Conservation (phyloP, 2,888 invertebrate genomes). For the Caenorhabditis afra region DNA sequence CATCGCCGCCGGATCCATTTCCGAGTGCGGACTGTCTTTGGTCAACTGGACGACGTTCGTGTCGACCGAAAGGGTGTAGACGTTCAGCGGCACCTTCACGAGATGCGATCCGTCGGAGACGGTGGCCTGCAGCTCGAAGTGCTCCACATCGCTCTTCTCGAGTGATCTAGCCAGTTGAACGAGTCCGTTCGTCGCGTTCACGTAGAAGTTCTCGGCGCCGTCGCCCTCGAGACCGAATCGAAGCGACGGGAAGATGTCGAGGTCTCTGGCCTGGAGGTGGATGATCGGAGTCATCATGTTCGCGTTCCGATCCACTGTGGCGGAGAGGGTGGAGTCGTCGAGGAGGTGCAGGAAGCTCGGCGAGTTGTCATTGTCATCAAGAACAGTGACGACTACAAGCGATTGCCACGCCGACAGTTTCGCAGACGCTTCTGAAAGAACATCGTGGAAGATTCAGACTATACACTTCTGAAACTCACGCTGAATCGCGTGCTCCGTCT, state of each 20-base stretch:
- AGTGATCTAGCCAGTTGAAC: slow-evolving; percentile 64
- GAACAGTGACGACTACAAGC: slow-evolving; percentile 73
- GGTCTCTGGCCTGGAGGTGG: slow-evolving; percentile 70
- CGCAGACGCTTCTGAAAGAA: slow-evolving; percentile 69
- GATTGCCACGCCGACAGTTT: slow-evolving; percentile 73
- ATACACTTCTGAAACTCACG: slow-evolving; percentile 65
- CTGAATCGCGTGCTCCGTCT: slow-evolving; percentile 63
- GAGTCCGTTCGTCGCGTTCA: slow-evolving; percentile 71
- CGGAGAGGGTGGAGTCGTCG: slow-evolving; percentile 66
- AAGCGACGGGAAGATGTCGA: slow-evolving; percentile 64
- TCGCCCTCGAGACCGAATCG: slow-evolving; percentile 59
- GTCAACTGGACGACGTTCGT: slow-evolving; percentile 74
- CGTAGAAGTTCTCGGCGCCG: slow-evolving; percentile 63
- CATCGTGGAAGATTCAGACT: no score
- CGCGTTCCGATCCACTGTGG: slow-evolving; percentile 73
- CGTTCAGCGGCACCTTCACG: slow-evolving; percentile 67
- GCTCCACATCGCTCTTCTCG: slow-evolving; percentile 45
- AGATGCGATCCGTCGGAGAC: slow-evolving; percentile 71
- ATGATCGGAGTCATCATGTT: slow-evolving; percentile 63
- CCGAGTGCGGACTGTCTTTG: slow-evolving; percentile 60
- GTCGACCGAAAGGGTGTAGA: slow-evolving; percentile 73
- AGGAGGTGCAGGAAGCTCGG: slow-evolving; percentile 71
- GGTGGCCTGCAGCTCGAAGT: slow-evolving; percentile 66
- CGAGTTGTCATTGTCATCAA: slow-evolving; percentile 79
- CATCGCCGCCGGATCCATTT: slow-evolving; percentile 67